phyloP scores from a whole-genome alignment of 2,888 invertebrate species.

The Salpingus planirostris region DNA sequence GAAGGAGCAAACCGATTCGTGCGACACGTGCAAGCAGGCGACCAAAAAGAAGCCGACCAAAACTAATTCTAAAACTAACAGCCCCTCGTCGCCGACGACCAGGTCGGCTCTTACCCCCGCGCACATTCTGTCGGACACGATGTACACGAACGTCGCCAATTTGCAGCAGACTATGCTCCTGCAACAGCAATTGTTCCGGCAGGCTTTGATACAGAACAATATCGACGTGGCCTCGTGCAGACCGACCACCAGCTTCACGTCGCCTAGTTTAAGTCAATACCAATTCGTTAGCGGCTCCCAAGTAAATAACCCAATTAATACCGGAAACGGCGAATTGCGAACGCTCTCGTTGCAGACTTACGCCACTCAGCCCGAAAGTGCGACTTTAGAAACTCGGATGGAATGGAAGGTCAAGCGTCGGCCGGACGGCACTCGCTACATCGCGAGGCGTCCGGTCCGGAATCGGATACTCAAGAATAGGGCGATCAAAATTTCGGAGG shows the following conservation, averaged over 20 bases:
- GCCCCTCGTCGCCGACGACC: constrained; percentile 30
- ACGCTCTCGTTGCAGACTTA: no score
- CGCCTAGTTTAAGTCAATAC: constrained; percentile 51
- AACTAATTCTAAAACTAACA: constrained; percentile 25
- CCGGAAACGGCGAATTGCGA: no score
- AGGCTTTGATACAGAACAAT: constrained; percentile 40
- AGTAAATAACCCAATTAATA: constrained; percentile 17
- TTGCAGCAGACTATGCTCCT: constrained; percentile 59
- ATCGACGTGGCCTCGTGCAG: constrained; percentile 25
- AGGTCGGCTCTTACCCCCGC: constrained; percentile 22
- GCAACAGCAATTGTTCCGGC: constrained; percentile 56
- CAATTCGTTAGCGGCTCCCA: constrained; percentile 46
- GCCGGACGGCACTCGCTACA: constrained; percentile 68
- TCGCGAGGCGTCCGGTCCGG: constrained; percentile 61
- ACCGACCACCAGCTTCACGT: constrained; percentile 43
- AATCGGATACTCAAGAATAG: constrained; percentile 58
- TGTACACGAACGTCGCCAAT: constrained; percentile 63
- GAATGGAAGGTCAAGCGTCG: constrained; percentile 71
- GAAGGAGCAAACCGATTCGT: constrained; percentile 22
- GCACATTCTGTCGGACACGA: constrained; percentile 48
- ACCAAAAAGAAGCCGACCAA: constrained; percentile 29
- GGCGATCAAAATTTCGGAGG: constrained; percentile 56
- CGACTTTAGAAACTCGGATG: constrained; percentile 43
- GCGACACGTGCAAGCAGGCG: constrained; percentile 26
- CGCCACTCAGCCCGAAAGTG: constrained; percentile 15